Conservation (phyloP, 1,140 invertebrate species). For the Bactericera cockerelli region DNA sequence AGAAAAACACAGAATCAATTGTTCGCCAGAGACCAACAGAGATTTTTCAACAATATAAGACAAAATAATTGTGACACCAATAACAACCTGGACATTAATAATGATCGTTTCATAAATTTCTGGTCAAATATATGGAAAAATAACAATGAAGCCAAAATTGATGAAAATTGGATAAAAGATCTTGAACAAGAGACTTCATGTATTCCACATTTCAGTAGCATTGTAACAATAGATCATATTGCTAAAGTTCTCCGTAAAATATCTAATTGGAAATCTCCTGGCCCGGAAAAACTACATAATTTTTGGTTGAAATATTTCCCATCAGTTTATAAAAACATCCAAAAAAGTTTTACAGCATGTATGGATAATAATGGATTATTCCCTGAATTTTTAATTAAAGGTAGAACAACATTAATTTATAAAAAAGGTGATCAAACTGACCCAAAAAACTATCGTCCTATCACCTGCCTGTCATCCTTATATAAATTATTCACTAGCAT, state of each 20-base stretch:
- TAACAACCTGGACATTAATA: background rate
- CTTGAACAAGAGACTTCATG: background rate
- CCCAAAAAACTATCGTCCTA: background rate
- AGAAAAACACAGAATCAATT: background rate
- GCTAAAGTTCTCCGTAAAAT: background rate
- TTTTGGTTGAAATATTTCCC: conserved; percentile 5
- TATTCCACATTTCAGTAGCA: background rate
- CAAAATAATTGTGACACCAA: background rate
- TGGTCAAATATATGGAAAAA: background rate
- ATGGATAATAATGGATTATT: background rate
- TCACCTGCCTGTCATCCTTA: background rate
- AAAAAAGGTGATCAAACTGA: too few relatives aligned
- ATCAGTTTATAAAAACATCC: background rate
- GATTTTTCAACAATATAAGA: background rate
- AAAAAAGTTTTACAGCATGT: background rate
- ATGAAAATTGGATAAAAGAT: background rate
- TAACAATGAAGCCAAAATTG: background rate
- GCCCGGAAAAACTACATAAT: background rate
- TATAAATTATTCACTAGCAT: background rate
- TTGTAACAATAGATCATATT: background rate
- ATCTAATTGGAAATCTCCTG: conserved; percentile 4
- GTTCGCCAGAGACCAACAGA: background rate
- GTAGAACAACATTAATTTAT: background rate
- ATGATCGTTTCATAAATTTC: background rate
- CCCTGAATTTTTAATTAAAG: background rate